Conservation (phyloP, 2,113 vertebrate genomes). For the Acrocephalus arundinaceus region DNA sequence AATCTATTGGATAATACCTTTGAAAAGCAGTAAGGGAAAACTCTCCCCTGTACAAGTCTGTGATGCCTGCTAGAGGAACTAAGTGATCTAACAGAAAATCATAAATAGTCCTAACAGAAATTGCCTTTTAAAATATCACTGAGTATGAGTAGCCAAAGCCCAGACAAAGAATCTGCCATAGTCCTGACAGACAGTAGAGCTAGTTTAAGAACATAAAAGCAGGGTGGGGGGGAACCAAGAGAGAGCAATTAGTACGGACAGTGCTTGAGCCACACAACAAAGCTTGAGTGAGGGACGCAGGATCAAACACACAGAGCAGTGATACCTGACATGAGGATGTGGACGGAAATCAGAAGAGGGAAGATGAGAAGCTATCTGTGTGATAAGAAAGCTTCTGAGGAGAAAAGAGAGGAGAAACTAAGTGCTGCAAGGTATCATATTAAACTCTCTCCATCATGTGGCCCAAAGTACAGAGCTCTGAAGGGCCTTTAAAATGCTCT, state of each 20-base stretch:
- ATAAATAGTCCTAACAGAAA: background rate
- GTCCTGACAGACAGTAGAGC: background rate
- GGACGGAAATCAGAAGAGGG: conserved; percentile 92
- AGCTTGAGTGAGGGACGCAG: conserved; percentile 35
- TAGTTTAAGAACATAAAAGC: conserved; percentile 7
- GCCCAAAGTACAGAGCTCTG: background rate
- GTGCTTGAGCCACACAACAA: conserved; percentile 2
- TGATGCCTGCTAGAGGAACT: background rate
- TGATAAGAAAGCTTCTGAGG: conserved; percentile 91
- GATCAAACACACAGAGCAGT: conserved; percentile 51
- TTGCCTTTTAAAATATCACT: background rate
- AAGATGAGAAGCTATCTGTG: conserved; percentile 97
- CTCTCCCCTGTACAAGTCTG: background rate
- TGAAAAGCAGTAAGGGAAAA: background rate
- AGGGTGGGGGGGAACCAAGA: background rate
- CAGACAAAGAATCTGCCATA: background rate
- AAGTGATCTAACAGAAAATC: background rate
- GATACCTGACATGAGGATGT: conserved; percentile 86
- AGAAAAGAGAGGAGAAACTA: conserved; percentile 74
- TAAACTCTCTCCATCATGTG: background rate
- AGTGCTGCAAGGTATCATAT: background rate
- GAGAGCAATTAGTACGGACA: conserved; percentile 25
- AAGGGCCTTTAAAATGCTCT: background rate
- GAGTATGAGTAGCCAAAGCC: background rate
- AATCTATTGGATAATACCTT: background rate